These are phyloP conservation scores for Caenorhabditis wallacei DNA, from an alignment of 2,888 invertebrate genomes.

Conservation along the genomic window DNA sequence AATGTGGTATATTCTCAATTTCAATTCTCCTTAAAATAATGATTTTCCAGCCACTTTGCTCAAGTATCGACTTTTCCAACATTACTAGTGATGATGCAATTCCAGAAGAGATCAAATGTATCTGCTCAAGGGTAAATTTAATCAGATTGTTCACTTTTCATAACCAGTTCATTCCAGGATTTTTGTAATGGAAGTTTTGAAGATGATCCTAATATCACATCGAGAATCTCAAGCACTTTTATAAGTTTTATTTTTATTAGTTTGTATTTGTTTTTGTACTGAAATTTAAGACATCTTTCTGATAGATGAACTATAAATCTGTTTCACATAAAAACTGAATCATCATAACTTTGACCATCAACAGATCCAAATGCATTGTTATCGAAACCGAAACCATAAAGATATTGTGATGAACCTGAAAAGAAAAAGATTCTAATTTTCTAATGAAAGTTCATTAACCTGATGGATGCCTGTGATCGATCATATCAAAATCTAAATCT, in stretches of 20 bases:
- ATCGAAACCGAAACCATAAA: conserved; percentile 63
- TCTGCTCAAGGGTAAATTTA: conserved; percentile 37
- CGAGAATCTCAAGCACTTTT: background rate
- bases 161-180: too few species aligned
- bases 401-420: conserved; percentile 55
- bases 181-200: conserved; percentile 63
- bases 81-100: conserved; percentile 38
- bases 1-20: conserved; percentile 24
- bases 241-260: conserved; percentile 18
- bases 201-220: conserved; percentile 41
- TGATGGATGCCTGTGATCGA: conserved; percentile 58
- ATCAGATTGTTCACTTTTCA: background rate
- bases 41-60: conserved; percentile 45
- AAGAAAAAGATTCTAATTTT: background rate
- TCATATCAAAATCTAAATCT: conserved; percentile 74
- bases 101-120: conserved; percentile 48
- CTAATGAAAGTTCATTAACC: background rate
- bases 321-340: conserved; percentile 53
- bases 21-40: too few species aligned
- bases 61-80: conserved; percentile 57
- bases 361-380: conserved; percentile 35
- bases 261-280: conserved; percentile 21
- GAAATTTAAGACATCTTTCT: background rate
- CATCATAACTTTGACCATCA: conserved; percentile 45
- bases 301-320: background rate